Percentiles rank a stretch among this genome's conserved stretches.
Conservation (phyloP, 2,888 invertebrate species). For the Hypolimnas misippus region DNA sequence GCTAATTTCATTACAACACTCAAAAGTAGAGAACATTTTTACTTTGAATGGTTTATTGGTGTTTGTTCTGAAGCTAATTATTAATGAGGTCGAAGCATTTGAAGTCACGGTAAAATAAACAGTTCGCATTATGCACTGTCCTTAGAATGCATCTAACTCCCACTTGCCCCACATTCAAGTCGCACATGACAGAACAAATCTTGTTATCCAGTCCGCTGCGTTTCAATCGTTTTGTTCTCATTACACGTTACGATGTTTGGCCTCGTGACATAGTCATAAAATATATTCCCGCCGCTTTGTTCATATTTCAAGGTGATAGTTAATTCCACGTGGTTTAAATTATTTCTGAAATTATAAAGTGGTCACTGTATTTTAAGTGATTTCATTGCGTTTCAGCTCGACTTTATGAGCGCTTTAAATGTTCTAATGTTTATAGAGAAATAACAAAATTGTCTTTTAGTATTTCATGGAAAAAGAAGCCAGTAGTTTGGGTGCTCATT, state of each 20-base stretch:
- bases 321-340: conserved; percentile 15
- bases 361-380: neutral
- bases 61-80: neutral
- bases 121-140: conserved; percentile 11
- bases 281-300: conserved; percentile 49
- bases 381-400: neutral
- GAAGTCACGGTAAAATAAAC: neutral
- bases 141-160: conserved; percentile 21
- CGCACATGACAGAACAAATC: conserved; percentile 36
- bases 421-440: no score
- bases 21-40: neutral
- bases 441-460: no score
- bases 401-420: neutral
- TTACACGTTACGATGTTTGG: conserved; percentile 24
- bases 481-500: no score
- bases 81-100: neutral
- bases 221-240: conserved; percentile 33
- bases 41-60: neutral
- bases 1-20: neutral
- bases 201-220: conserved; percentile 36
- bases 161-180: conserved; percentile 28
- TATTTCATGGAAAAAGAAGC: no score
- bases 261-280: conserved; percentile 55
- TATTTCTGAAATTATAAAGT: neutral
- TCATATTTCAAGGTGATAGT: conserved; percentile 31